A percentile compares a stretch with the other conserved stretches of the same genome.
These are phyloP conservation scores for Littorina saxatilis DNA, from an alignment of 1,140 invertebrate species.

Conservation along the genomic window DNA sequence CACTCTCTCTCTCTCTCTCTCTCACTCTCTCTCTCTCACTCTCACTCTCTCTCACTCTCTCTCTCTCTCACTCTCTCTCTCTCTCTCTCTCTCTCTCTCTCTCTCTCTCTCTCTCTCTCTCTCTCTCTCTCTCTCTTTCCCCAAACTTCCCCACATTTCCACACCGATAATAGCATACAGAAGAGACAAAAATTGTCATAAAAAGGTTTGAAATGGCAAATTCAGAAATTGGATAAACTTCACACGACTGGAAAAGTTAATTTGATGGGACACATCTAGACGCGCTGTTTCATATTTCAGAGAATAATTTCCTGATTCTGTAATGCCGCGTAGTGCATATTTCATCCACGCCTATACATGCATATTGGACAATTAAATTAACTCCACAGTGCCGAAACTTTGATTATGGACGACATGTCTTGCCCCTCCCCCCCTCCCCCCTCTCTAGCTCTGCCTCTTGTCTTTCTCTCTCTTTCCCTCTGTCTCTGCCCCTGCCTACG, in stretches of 20 bases:
- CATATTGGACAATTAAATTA: not conserved
- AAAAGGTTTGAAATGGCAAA: not conserved
- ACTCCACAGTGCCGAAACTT: too few relatives aligned
- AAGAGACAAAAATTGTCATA: not conserved
- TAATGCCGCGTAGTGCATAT: not conserved
- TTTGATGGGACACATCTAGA: not conserved
- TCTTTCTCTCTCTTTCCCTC: too few relatives aligned
- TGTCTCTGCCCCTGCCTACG: too few relatives aligned
- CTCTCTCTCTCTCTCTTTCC: not conserved
- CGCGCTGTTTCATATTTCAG: not conserved
- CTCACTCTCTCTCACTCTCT: too few relatives aligned
- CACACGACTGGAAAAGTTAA: not conserved
- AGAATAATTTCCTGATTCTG: not conserved
- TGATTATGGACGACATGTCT: too few relatives aligned
- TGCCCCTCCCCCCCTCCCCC: too few relatives aligned
- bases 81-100: not conserved
- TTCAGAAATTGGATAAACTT: not conserved
- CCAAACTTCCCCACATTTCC: not conserved
- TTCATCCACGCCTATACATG: not conserved
- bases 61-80: not conserved
- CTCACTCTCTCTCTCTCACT: too few relatives aligned
- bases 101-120: slow-evolving; percentile 1
- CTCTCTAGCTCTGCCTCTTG: too few relatives aligned
- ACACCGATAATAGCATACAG: not conserved
- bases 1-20: too few relatives aligned